Conservation (phyloP, 2,113 vertebrate genomes). For the Ctenomys sociabilis region DNA sequence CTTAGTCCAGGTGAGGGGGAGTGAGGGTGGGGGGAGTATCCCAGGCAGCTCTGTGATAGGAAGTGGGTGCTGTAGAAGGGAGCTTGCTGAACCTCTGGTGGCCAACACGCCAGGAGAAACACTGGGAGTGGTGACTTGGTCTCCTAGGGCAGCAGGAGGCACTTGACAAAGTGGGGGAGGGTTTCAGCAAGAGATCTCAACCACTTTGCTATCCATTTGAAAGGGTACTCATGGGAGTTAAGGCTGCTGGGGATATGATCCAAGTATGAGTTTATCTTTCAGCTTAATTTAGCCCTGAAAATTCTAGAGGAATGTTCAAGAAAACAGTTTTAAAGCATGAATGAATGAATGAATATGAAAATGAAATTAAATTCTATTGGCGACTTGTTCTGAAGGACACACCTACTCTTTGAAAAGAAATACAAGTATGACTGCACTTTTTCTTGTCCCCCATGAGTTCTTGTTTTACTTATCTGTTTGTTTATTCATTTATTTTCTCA, state of each 20-base stretch:
- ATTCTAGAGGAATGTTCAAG: background rate
- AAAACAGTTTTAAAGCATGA: background rate
- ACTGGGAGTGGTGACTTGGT: background rate
- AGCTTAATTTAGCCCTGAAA: background rate
- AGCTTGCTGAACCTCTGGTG: background rate
- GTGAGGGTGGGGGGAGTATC: background rate
- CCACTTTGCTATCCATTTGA: background rate
- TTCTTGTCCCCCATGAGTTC: background rate
- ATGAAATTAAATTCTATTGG: background rate
- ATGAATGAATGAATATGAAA: background rate
- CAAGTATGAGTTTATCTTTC: background rate
- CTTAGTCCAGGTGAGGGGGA: background rate
- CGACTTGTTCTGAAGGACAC: background rate
- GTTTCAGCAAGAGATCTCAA: background rate
- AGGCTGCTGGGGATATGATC: background rate
- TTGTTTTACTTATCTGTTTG: background rate
- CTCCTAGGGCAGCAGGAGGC: background rate
- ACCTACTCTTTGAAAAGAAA: background rate
- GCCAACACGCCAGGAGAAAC: background rate
- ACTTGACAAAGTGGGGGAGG: background rate
- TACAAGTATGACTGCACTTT: background rate
- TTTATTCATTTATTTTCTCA: background rate
- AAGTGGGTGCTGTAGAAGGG: background rate
- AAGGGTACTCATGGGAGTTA: background rate
- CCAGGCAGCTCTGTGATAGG: background rate